Conservation (phyloP, 2,797 vertebrate genomes). For the Dallia pectoralis region DNA sequence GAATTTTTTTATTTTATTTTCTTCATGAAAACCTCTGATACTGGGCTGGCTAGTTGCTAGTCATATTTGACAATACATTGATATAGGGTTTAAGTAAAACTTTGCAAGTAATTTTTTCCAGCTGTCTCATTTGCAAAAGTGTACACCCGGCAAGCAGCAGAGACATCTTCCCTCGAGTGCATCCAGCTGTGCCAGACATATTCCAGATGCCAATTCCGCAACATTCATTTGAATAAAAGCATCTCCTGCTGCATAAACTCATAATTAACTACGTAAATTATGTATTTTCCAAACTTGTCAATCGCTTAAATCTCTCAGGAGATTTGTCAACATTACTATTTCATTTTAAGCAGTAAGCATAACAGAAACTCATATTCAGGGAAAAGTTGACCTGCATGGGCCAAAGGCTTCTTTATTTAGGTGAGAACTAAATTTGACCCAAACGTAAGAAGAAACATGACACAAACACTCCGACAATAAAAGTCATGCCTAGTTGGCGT, state of each 20-base stretch:
- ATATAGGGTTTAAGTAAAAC: too few species aligned
- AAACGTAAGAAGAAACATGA: too few species aligned
- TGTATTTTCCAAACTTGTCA: constrained; percentile 28
- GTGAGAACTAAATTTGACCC: too few species aligned
- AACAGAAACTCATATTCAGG: not conserved
- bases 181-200: constrained; percentile 62
- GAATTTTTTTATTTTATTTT: too few species aligned
- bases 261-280: not conserved
- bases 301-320: constrained; percentile 20
- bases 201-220: constrained; percentile 40
- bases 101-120: constrained; percentile 48
- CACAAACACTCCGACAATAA: too few species aligned
- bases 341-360: constrained; percentile 10
- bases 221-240: constrained; percentile 29
- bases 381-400: not conserved
- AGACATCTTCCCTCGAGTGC: constrained; percentile 54
- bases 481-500: too few species aligned
- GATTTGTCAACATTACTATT: constrained; percentile 25
- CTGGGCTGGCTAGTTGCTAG: too few species aligned
- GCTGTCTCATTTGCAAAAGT: constrained; percentile 62
- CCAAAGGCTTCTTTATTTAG: too few species aligned
- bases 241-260: constrained; percentile 25
- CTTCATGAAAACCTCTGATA: too few species aligned
- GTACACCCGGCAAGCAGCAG: constrained; percentile 53
- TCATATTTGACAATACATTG: too few species aligned